Base-by-base conservation (phyloP, 1,140 invertebrate species). In the Ceratosolen fusciceps region DNA sequence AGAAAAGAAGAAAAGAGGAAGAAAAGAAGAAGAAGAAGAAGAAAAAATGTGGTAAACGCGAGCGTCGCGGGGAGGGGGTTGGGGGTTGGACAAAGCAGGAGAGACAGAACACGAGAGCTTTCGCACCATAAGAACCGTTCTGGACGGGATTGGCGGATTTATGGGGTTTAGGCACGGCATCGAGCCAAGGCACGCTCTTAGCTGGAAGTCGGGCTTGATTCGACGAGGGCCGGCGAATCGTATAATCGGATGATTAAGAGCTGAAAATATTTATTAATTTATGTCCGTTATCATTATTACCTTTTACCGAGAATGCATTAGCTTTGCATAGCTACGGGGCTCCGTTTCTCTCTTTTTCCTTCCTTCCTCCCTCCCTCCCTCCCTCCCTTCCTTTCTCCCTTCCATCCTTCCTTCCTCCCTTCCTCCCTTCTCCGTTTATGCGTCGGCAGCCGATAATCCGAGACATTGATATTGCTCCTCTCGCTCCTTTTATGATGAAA, bases 131-230 rank as follows among this genome's bases (percentile, higher is more conserved):
- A 87, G 86, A 88, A 88, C 81, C 80, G 80, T 80, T 86, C 85
- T 83, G 82, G 83, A 82, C 84, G 84, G 84, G 85, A 86, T 86
- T 88, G 87, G 54, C 83, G 85, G 86, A 88, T 89, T 89, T 88
- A 89, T 88, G 86, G 85, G 34, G 65, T 78, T 76, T 82, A 83
- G 82, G 81, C 87, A 88, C 87, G 87, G 84, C 86, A 88, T 83
- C 86, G 82, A 82, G 81, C 81, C 86, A 81, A 87, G 86, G 86
- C 86, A 85, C 83, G 81, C 79, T 83, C 80, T 37, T 74, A 74
- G 16, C 54, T 19, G 60, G 16, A 77, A 73, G 74, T 65, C 43
- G n/a, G 73, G 26, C 43, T 54, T 9, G 4, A 0, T 19, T 21
- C 24, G n/a, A n/a, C n/a, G n/a, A n/a, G 39, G n/a, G 5, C 24